Evolutionary conservation across 2,113 vertebrate genomes (phyloP).

Genomic region (Onychostoma macrolepis): DNA sequence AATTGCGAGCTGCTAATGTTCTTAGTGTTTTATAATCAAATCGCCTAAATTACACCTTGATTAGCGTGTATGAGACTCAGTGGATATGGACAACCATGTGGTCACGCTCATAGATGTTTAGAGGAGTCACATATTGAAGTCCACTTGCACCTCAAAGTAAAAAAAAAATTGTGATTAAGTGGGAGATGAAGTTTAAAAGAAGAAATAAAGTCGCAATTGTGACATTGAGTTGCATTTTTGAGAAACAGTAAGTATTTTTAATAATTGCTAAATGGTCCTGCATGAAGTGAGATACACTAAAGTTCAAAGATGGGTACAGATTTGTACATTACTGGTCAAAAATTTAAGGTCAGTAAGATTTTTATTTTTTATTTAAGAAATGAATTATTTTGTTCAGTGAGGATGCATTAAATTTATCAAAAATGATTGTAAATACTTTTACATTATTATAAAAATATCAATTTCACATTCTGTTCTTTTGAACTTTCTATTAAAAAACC

Average conservation of each 20-base stretch:
- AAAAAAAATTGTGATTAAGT: not conserved
- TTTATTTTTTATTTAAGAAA: not conserved
- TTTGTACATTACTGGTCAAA: not conserved
- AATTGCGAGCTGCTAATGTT: not conserved
- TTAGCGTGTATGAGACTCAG: not conserved
- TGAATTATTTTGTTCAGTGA: not conserved
- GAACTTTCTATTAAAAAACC: too few relatives aligned
- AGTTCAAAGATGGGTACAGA: too few relatives aligned
- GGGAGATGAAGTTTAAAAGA: not conserved
- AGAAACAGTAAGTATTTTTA: too few relatives aligned
- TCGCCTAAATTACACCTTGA: not conserved
- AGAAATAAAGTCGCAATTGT: not conserved
- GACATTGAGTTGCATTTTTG: too few relatives aligned
- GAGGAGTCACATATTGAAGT: not conserved
- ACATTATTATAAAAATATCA: too few relatives aligned
- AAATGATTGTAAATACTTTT: too few relatives aligned
- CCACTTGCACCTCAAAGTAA: not conserved
- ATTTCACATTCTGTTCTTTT: too few relatives aligned
- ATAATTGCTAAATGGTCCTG: too few relatives aligned
- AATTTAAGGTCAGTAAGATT: not conserved
- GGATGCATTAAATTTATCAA: not conserved
- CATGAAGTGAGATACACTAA: too few relatives aligned
- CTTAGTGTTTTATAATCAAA: not conserved
- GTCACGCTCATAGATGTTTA: not conserved
- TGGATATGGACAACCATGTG: not conserved